Evolutionary conservation across 2,888 invertebrate species (phyloP).

Genomic region (Laspeyria flexula): DNA sequence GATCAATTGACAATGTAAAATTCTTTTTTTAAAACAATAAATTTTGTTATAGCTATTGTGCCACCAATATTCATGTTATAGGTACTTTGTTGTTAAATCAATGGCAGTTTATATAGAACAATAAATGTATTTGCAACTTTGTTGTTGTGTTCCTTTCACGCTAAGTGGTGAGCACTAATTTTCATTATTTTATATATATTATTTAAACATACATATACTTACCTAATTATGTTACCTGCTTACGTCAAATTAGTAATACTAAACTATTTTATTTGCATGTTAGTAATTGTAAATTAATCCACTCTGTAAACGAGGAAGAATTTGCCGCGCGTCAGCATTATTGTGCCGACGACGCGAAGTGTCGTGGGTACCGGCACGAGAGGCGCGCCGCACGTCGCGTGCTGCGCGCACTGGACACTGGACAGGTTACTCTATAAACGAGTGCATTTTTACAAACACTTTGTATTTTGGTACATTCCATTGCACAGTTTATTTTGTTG

Average conservation of each 20-base stretch:
- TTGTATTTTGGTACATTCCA: conserved; percentile 19
- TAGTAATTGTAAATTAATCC: conserved; percentile 23
- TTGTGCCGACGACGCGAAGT: conserved; percentile 20
- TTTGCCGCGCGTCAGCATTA: conserved; percentile 25
- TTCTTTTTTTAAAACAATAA: conserved; percentile 23
- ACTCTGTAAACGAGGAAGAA: conserved; percentile 40
- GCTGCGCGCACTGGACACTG: not conserved
- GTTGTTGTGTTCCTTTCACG: too few relatives aligned
- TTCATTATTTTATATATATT: too few relatives aligned
- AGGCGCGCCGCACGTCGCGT: conserved; percentile 1
- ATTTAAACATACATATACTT: too few relatives aligned
- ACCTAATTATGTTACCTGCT: too few relatives aligned
- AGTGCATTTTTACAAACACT: conserved; percentile 36
- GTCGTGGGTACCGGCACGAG: conserved; percentile 9
- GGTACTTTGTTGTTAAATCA: not conserved
- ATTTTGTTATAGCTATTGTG: not conserved
- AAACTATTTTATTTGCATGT: conserved; percentile 19
- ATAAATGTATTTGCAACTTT: too few relatives aligned
- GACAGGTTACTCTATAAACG: conserved; percentile 13
- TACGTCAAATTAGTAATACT: too few relatives aligned
- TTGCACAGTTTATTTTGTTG: conserved; percentile 31
- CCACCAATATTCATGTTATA: not conserved
- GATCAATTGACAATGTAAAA: conserved; percentile 24
- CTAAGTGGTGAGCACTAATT: too few relatives aligned
- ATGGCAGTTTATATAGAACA: too few relatives aligned